Conservation (phyloP, 1,140 invertebrate species). For the Eriocheir sinensis region DNA sequence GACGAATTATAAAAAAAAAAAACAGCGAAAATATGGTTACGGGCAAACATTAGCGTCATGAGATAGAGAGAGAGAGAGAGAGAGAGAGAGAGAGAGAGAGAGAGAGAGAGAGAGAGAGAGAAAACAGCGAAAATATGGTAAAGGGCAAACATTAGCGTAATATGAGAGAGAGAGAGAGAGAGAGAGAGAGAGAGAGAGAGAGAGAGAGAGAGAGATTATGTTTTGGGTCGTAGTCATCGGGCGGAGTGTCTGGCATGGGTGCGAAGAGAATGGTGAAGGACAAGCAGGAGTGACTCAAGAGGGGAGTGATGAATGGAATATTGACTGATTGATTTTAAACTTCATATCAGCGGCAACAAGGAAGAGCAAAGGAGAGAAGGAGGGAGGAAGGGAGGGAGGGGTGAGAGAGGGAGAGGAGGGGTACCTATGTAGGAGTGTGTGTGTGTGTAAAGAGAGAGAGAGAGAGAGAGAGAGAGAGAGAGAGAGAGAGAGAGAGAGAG, state of each 20-base stretch:
- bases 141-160: too few species aligned
- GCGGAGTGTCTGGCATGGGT: background rate
- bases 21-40: too few species aligned
- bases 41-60: too few species aligned
- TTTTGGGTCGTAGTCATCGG: too few species aligned
- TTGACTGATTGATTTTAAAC: slow-evolving; percentile 7
- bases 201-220: too few species aligned
- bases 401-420: background rate
- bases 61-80: background rate
- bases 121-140: too few species aligned
- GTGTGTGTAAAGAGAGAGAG: background rate
- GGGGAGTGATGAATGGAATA: background rate
- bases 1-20: too few species aligned
- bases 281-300: background rate
- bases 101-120: background rate
- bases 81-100: background rate
- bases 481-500: slow-evolving; percentile 1
- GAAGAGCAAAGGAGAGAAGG: background rate
- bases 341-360: background rate
- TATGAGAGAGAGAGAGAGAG: background rate
- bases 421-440: too few species aligned
- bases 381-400: background rate
- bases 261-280: background rate
- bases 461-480: slow-evolving; percentile 12
- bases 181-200: background rate